These are phyloP conservation scores for Lycocerus yunnanus DNA, from an alignment of 2,888 invertebrate species.

Conservation along the genomic window DNA sequence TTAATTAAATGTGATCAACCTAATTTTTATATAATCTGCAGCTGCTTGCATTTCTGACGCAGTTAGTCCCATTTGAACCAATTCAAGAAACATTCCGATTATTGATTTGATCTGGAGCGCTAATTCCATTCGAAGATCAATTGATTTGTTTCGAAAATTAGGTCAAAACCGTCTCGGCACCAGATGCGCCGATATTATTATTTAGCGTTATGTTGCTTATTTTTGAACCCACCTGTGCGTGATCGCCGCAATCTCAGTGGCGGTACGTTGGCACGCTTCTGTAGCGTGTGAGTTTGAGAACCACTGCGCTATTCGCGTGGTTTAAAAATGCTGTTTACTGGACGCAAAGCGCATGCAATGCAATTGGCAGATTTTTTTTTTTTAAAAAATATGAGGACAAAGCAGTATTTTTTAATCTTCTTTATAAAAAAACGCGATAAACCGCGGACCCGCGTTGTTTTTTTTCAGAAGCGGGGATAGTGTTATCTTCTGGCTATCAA, in stretches of 20 bases:
- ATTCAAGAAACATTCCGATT: not conserved
- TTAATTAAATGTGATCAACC: not conserved
- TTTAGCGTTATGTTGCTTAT: not conserved
- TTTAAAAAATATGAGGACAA: not conserved
- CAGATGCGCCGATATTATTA: not conserved
- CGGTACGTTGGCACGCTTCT: not conserved
- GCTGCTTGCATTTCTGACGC: not conserved
- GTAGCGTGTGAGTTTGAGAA: not conserved
- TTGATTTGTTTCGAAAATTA: not conserved
- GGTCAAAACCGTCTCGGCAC: not conserved
- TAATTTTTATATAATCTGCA: not conserved
- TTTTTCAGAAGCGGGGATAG: not conserved
- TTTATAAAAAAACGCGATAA: not conserved
- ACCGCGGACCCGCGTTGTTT: not conserved
- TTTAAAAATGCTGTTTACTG: not conserved
- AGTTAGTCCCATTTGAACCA: not conserved
- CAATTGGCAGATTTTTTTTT: not conserved
- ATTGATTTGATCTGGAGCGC: not conserved
- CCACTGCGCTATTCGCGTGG: not conserved
- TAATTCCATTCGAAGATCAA: not conserved
- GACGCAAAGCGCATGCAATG: not conserved
- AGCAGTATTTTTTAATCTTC: not conserved
- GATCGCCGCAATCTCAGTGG: not conserved
- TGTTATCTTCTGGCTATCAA: not conserved
- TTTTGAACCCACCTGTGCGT: not conserved